Conservation (phyloP, 2,797 vertebrate species). For the Tympanoctomys barrerae region DNA sequence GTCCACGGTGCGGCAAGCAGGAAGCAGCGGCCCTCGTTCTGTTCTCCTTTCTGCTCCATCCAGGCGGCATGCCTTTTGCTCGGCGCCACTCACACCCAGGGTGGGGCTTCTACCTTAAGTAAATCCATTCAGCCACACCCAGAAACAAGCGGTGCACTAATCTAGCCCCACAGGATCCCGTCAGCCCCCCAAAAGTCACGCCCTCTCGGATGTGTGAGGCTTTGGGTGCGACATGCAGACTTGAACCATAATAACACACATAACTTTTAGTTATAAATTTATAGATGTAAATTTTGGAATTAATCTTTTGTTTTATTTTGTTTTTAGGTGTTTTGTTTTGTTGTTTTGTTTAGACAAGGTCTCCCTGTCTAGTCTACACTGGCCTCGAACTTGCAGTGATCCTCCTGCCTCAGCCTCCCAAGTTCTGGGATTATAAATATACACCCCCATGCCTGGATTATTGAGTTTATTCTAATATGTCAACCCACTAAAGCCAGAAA, state of each 20-base stretch:
- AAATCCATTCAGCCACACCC: neutral
- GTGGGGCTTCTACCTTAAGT: neutral
- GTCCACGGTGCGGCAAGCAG: neutral
- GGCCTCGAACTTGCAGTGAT: neutral
- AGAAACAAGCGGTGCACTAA: neutral
- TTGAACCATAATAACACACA: neutral
- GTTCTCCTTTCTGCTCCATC: neutral
- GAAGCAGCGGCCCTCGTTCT: neutral
- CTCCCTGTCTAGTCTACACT: neutral
- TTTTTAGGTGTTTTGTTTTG: neutral
- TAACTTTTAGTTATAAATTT: neutral
- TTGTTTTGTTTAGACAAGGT: neutral
- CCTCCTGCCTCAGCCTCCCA: neutral
- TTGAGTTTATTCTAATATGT: neutral
- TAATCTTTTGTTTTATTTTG: neutral
- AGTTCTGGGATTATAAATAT: neutral
- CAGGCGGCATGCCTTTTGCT: neutral
- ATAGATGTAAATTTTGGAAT: neutral
- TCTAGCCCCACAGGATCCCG: neutral
- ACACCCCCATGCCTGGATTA: neutral
- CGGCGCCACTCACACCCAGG: neutral
- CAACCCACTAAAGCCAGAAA: neutral
- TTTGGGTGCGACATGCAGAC: neutral
- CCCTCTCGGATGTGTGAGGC: neutral
- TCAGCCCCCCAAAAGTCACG: neutral